Conservation (phyloP, 1,140 invertebrate species). For the Gryllus bimaculatus region DNA sequence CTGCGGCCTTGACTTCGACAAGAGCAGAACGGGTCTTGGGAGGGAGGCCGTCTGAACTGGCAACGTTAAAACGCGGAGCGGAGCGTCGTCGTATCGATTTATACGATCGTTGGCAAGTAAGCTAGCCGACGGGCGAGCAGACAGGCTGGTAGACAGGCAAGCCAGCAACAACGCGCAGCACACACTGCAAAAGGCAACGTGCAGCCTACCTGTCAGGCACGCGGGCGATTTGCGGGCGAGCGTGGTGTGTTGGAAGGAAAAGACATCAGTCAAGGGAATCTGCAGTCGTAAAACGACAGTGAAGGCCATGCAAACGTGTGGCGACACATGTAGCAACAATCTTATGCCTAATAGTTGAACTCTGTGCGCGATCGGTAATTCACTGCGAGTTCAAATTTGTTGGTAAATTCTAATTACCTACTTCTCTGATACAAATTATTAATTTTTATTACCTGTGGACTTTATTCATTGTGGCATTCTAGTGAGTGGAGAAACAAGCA, state of each 20-base stretch:
- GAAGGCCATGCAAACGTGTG: not conserved
- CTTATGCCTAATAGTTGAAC: not conserved
- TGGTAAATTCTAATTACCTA: no score
- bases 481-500: not conserved
- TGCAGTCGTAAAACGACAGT: not conserved
- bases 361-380: not conserved
- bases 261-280: not conserved
- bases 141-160: not conserved
- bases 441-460: not conserved
- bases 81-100: conserved; percentile 3
- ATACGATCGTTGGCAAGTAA: not conserved
- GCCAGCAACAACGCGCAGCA: not conserved
- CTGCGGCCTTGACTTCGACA: no score
- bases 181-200: not conserved
- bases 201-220: not conserved
- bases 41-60: not conserved
- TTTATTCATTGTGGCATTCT: conserved; percentile 8
- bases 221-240: no score
- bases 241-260: no score
- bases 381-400: not conserved
- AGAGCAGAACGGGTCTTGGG: not conserved
- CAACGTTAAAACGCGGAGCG: not conserved
- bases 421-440: no score
- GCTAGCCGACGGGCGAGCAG: no score
- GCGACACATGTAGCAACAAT: not conserved